These are phyloP conservation scores for Myrmophylax atrothorax DNA, from an alignment of 2,113 vertebrate species.

Conservation along the genomic window DNA sequence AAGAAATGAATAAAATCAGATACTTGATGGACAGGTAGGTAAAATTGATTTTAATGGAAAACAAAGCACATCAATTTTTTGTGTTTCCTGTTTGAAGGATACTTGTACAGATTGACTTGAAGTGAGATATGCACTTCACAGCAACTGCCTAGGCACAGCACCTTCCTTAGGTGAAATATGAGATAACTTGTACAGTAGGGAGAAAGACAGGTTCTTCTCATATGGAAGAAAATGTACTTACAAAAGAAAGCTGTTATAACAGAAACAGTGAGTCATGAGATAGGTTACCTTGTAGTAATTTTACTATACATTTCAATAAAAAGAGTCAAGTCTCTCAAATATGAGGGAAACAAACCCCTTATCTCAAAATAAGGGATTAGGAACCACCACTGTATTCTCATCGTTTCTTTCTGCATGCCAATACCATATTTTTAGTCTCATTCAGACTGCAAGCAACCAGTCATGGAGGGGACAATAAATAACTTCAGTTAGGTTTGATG, in stretches of 20 bases:
- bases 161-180: rapidly evolving
- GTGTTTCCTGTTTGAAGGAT: neutral
- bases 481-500: neutral
- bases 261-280: neutral
- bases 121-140: neutral
- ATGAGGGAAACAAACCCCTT: neutral
- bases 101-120: neutral
- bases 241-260: neutral
- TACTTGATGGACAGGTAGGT: neutral
- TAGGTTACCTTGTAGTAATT: neutral
- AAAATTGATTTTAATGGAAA: neutral
- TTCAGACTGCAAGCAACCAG: neutral
- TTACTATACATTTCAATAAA: neutral
- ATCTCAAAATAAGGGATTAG: neutral
- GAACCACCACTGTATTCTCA: neutral
- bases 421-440: neutral
- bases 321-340: neutral
- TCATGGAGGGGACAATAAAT: neutral
- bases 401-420: neutral
- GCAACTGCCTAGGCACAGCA: neutral
- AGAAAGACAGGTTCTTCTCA: neutral
- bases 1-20: neutral
- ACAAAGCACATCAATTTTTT: neutral
- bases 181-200: rapidly evolving
- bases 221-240: neutral